A percentile compares a stretch with the other conserved stretches of the same genome.
Conservation (phyloP, 2,888 invertebrate genomes). For the Drosophila differens region DNA sequence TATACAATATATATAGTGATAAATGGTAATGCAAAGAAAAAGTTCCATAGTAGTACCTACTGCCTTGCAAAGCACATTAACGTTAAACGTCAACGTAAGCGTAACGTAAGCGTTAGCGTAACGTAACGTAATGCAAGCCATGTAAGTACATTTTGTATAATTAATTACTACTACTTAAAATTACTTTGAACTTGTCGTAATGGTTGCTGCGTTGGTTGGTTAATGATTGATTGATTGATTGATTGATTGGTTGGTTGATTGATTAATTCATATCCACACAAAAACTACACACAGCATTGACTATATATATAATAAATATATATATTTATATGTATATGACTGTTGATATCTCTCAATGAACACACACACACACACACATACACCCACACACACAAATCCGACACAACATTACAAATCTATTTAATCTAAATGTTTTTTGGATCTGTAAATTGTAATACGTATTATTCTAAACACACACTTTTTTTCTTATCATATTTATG, state of each 20-base stretch:
- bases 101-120: slow-evolving; percentile 31
- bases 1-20: slow-evolving; percentile 41
- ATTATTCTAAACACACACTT: slow-evolving; percentile 28
- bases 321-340: slow-evolving; percentile 51
- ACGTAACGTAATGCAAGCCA: slow-evolving; percentile 76
- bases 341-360: slow-evolving; percentile 42
- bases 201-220: slow-evolving; percentile 84
- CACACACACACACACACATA: slow-evolving; percentile 23
- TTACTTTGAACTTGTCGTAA: slow-evolving; percentile 84
- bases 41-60: slow-evolving; percentile 70
- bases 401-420: slow-evolving; percentile 24
- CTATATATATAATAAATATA: slow-evolving; percentile 33
- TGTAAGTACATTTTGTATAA: slow-evolving; percentile 83
- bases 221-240: slow-evolving; percentile 82
- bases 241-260: slow-evolving; percentile 75
- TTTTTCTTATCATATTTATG: slow-evolving; percentile 33
- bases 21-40: slow-evolving; percentile 57
- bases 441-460: slow-evolving; percentile 67
- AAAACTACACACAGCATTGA: slow-evolving; percentile 56
- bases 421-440: slow-evolving; percentile 72
- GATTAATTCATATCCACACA: slow-evolving; percentile 78
- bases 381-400: slow-evolving; percentile 1
- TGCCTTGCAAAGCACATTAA: slow-evolving; percentile 76
- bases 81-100: slow-evolving; percentile 43
- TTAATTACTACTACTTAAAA: slow-evolving; percentile 74